Conservation (phyloP, 2,113 vertebrate genomes). For the Lucifuga dentata region DNA sequence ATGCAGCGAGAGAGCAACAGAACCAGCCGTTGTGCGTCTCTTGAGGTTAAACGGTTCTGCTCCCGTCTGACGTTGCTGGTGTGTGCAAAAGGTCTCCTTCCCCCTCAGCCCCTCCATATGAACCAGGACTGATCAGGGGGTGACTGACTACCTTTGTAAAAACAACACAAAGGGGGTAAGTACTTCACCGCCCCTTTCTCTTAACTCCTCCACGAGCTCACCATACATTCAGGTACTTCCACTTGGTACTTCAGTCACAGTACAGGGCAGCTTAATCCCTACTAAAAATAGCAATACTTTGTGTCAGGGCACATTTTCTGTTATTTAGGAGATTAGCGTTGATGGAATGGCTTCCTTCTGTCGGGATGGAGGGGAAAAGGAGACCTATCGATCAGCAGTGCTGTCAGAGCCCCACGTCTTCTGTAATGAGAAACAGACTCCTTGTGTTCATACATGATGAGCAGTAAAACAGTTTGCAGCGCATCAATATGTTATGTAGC, state of each 20-base stretch:
- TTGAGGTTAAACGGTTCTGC: conserved; percentile 78
- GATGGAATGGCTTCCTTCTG: conserved; percentile 30
- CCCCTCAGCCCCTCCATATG: conserved; percentile 83
- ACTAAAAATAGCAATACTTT: conserved; percentile 13
- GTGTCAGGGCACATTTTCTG: conserved; percentile 29
- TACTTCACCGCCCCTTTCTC: conserved; percentile 79
- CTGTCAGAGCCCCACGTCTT: conserved; percentile 84
- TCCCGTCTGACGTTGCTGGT: conserved; percentile 83
- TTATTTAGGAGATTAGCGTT: conserved; percentile 16
- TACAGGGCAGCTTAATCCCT: not conserved
- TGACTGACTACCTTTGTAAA: conserved; percentile 79
- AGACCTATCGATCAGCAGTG: conserved; percentile 77
- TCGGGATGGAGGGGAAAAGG: conserved; percentile 56
- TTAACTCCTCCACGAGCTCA: conserved; percentile 67
- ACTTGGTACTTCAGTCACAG: conserved; percentile 32
- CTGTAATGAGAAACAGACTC: conserved; percentile 99
- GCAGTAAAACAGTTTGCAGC: conserved; percentile 7
- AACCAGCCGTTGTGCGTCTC: conserved; percentile 70
- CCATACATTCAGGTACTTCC: conserved; percentile 53
- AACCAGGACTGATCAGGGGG: conserved; percentile 85
- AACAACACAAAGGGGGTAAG: conserved; percentile 84
- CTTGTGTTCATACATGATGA: conserved; percentile 50
- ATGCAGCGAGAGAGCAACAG: conserved; percentile 81
- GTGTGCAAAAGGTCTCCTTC: conserved; percentile 80
- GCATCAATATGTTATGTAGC: too few relatives aligned